Conservation (phyloP, 2,888 invertebrate species). For the Sesia bembeciformis region DNA sequence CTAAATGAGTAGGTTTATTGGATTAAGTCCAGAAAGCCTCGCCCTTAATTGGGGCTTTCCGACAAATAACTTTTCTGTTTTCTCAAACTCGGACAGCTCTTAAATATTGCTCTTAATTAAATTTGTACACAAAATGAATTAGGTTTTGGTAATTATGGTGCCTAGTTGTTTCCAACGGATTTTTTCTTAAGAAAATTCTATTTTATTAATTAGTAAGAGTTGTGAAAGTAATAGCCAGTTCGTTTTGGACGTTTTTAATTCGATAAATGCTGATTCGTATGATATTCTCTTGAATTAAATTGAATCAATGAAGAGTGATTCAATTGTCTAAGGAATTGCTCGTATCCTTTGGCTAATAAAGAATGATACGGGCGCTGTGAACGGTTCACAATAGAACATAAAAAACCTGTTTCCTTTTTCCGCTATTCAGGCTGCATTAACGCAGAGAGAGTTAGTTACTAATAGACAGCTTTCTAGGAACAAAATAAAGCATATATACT, state of each 20-base stretch:
- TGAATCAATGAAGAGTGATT: constrained; percentile 20
- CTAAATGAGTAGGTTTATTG: constrained; percentile 72
- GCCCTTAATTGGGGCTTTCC: constrained; percentile 71
- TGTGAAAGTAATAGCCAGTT: constrained; percentile 10
- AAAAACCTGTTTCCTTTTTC: too few relatives aligned
- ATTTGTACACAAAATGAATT: constrained; percentile 47
- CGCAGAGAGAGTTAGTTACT: too few relatives aligned
- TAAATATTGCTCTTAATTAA: constrained; percentile 66
- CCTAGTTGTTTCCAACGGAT: constrained; percentile 4
- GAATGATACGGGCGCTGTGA: constrained; percentile 26
- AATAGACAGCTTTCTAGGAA: too few relatives aligned
- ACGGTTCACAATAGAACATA: background rate
- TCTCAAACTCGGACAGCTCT: constrained; percentile 66
- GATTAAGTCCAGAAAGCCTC: constrained; percentile 71
- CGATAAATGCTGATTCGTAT: constrained; percentile 4
- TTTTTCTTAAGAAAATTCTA: constrained; percentile 1
- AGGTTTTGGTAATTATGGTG: constrained; percentile 23
- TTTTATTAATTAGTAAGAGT: constrained; percentile 13
- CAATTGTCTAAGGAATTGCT: constrained; percentile 40
- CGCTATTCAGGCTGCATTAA: too few relatives aligned
- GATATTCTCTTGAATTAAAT: background rate
- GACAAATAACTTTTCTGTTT: constrained; percentile 70
- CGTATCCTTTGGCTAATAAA: constrained; percentile 45
- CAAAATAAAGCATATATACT: too few relatives aligned
- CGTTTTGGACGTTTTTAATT: background rate